Base-by-base conservation (phyloP, 2,113 vertebrate genomes). In the Propithecus coquereli region DNA sequence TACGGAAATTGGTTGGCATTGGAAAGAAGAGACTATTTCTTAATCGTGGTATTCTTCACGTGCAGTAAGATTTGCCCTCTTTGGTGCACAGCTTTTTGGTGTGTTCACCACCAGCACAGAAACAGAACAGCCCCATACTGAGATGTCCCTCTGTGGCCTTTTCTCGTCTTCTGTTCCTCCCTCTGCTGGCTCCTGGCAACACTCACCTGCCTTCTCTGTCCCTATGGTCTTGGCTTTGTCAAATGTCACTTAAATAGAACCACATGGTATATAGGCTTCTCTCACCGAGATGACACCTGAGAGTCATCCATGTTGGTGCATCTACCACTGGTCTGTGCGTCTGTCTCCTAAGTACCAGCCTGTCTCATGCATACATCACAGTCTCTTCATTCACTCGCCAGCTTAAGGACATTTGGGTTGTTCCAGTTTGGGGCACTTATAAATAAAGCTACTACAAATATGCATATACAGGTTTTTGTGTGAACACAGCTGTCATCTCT, bases 221-320 rank as follows among this genome's bases (percentile, higher is more conserved):
- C 40, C 0, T 9, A 32, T 11, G 34, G 71, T 11, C 18, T 6
- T 34, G 61, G 18, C 54, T 88, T 23, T 76, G 73, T 86, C 32
- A 27, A 43, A 23, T 2, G 3, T 6, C 54, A 22, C 23, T 2
- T 3, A 23, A 8, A n/a, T 0, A 25, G 37, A 32, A 1, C 1
- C 79, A 13, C 66, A 8, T 16, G 7, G 40, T 16, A 16, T 3
- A 40, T 0, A 18, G 61, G 68, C 40, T 61, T n/a, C 63, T 5
- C 0, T 25, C 80, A 3, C 8, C 0, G 70, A n/a, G 32, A 47
- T 0, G 1, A 17, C 3, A 27, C 59, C 8, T 0, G n/a, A 12
- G 37, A 57, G 13, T 17, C 54, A 2, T 10, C 86, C 54, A 11
- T 2, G 54, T 32, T n/a, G 71, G 9, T 23, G 11, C 9, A n/a